Conservation (phyloP, 2,888 invertebrate genomes). For the Brenthis ino region DNA sequence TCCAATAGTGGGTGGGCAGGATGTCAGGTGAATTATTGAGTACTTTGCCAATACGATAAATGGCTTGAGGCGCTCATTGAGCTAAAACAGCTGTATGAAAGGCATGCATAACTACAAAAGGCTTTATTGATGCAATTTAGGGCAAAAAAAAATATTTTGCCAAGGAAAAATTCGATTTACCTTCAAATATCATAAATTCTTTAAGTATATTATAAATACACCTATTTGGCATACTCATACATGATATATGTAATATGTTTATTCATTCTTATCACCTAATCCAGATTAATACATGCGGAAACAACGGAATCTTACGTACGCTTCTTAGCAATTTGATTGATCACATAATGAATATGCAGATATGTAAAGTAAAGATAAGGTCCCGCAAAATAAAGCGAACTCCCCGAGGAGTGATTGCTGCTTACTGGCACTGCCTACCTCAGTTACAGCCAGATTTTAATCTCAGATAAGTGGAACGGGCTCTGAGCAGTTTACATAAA, state of each 20-base stretch:
- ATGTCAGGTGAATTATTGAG: conserved; percentile 65
- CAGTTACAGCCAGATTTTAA: conserved; percentile 73
- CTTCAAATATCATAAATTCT: no score
- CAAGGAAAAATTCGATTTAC: no score
- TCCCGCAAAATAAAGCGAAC: conserved; percentile 68
- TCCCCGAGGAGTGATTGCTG: conserved; percentile 77
- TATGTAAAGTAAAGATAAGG: conserved; percentile 74
- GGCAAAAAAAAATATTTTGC: no score
- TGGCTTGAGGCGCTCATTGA: conserved; percentile 35
- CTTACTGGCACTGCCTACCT: conserved; percentile 59
- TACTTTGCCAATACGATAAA: conserved; percentile 42
- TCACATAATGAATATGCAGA: conserved; percentile 80
- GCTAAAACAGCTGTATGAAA: conserved; percentile 23
- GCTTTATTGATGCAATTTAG: not conserved
- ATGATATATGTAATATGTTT: no score
- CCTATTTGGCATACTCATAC: no score
- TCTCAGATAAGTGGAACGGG: conserved; percentile 76
- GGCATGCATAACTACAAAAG: conserved; percentile 8
- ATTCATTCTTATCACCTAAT: conserved; percentile 24
- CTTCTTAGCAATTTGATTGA: conserved; percentile 71
- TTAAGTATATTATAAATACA: no score
- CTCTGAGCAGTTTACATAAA: conserved; percentile 80
- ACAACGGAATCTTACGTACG: conserved; percentile 28
- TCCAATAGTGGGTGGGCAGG: conserved; percentile 62
- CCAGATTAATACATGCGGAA: conserved; percentile 43